These are phyloP conservation scores for Scrobipalpa atriplicella DNA, from an alignment of 2,888 invertebrate species.

Conservation along the genomic window DNA sequence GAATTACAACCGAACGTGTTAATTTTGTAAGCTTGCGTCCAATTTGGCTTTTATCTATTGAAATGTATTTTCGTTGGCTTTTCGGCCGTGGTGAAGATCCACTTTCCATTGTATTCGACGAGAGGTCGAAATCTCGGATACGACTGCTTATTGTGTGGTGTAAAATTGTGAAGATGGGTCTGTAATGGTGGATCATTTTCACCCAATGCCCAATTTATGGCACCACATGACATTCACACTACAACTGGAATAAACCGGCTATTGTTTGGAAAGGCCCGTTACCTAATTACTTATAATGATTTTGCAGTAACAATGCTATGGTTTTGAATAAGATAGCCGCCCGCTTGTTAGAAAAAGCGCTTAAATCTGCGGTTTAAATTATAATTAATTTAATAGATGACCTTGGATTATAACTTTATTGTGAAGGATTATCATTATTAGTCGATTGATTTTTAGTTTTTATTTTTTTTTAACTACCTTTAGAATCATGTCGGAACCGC, in stretches of 20 bases:
- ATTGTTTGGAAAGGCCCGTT: slow-evolving; percentile 47
- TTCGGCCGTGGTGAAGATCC: slow-evolving; percentile 45
- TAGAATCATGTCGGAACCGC: too few relatives aligned
- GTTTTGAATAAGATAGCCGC: not conserved
- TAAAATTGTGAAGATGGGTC: slow-evolving; percentile 57
- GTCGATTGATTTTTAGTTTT: too few relatives aligned
- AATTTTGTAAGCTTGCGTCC: slow-evolving; percentile 73
- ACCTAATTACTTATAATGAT: slow-evolving; percentile 16
- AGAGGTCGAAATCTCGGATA: slow-evolving; percentile 35
- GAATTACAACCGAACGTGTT: slow-evolving; percentile 73
- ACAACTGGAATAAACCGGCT: slow-evolving; percentile 50
- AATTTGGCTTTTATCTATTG: slow-evolving; percentile 76
- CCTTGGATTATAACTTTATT: too few relatives aligned
- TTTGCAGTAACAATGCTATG: slow-evolving; percentile 4
- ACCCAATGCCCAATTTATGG: slow-evolving; percentile 56
- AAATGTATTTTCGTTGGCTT: slow-evolving; percentile 80
- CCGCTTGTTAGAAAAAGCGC: not conserved
- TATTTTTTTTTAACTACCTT: too few relatives aligned
- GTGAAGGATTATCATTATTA: not conserved
- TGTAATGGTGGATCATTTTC: slow-evolving; percentile 59
- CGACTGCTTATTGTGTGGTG: slow-evolving; percentile 43
- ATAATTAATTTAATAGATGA: too few relatives aligned
- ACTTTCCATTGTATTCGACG: slow-evolving; percentile 31
- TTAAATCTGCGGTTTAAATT: not conserved
- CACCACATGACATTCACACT: slow-evolving; percentile 56